Evolutionary conservation across 2,113 vertebrate genomes (phyloP).

Genomic region (Pandion haliaetus): DNA sequence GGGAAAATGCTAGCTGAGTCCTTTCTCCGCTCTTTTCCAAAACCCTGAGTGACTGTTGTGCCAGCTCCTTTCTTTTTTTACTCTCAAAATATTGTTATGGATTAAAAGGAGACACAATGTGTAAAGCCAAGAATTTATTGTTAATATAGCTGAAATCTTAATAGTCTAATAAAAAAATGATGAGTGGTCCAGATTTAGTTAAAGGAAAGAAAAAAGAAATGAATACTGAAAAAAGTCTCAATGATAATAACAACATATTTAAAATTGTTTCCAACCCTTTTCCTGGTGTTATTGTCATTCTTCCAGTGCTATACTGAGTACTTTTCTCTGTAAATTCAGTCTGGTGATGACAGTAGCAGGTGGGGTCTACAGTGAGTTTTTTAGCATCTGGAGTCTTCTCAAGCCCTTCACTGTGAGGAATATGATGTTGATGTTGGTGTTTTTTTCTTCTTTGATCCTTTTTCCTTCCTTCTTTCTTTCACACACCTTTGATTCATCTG

Average conservation of each 20-base stretch:
- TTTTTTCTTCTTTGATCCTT: background rate
- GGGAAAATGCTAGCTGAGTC: background rate
- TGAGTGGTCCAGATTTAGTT: background rate
- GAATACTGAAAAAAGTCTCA: background rate
- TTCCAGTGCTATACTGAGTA: background rate
- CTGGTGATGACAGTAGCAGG: background rate
- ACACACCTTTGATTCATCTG: background rate
- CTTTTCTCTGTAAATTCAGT: background rate
- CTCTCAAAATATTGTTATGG: background rate
- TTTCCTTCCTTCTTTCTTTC: background rate
- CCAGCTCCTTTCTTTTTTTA: background rate
- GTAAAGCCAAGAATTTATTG: background rate
- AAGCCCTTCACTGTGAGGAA: background rate
- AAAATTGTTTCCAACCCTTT: background rate
- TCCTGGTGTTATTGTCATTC: background rate
- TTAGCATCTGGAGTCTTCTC: background rate
- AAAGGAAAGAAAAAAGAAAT: background rate
- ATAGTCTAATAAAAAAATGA: background rate
- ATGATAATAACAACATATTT: background rate
- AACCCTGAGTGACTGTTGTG: background rate
- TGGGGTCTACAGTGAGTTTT: background rate
- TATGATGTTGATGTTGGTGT: background rate
- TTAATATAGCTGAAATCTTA: background rate
- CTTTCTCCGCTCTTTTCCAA: background rate
- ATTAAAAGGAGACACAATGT: background rate